A percentile compares a stretch with the other conserved stretches of the same genome.
These are phyloP conservation scores for Alectura lathami DNA, from an alignment of 2,113 vertebrate species.

Conservation along the genomic window DNA sequence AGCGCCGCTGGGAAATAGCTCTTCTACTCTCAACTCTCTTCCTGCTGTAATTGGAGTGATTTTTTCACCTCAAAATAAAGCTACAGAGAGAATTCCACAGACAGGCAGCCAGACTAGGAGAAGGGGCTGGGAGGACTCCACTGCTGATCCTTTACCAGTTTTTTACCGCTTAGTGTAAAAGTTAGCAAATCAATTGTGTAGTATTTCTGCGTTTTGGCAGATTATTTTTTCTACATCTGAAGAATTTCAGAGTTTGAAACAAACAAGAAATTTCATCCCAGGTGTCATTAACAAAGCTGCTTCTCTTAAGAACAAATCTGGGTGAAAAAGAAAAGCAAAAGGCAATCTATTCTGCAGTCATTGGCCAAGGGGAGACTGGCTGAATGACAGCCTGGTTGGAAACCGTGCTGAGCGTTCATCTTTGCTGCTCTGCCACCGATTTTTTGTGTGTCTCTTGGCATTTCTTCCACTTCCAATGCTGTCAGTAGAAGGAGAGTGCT, in stretches of 20 bases:
- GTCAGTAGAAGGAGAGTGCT: not conserved
- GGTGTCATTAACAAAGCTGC: accelerated
- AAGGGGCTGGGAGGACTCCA: not conserved
- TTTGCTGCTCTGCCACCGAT: not conserved
- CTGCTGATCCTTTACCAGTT: not conserved
- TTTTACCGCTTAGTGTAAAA: not conserved
- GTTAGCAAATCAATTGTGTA: not conserved
- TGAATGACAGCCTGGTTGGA: not conserved
- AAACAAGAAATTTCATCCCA: not conserved
- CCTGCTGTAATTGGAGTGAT: not conserved
- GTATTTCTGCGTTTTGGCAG: not conserved
- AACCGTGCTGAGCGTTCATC: not conserved
- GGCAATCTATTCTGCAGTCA: not conserved
- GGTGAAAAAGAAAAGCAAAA: not conserved
- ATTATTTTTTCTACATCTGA: not conserved
- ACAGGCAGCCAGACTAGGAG: not conserved
- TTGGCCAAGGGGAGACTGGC: not conserved
- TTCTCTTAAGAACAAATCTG: not conserved
- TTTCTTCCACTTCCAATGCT: not conserved
- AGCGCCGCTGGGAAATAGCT: constrained; percentile 3
- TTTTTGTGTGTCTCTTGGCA: too few species aligned
- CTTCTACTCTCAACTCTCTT: not conserved
- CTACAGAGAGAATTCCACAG: not conserved
- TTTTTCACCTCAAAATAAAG: not conserved
- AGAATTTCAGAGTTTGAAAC: not conserved